phyloP scores from a whole-genome alignment of 2,888 invertebrate genomes.

The Archips xylosteana region DNA sequence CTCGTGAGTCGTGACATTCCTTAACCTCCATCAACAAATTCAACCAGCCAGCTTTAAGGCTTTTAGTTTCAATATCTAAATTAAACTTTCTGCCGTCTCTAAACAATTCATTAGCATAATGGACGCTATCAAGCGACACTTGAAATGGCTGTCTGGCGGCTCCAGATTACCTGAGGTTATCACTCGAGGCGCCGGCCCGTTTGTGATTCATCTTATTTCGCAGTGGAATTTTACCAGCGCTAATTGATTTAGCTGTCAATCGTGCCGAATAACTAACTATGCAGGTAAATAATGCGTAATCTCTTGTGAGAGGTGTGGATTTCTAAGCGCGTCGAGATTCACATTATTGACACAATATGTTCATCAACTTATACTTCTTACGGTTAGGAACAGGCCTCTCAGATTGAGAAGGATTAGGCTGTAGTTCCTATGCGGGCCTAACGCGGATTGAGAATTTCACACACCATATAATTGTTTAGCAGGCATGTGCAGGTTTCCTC shows the following conservation, averaged over 20 bases:
- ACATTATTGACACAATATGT: background rate
- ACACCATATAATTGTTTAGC: no score
- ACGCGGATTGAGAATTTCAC: no score
- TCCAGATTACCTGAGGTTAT: constrained; percentile 35
- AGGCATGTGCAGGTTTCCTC: no score
- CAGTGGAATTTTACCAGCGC: constrained; percentile 32
- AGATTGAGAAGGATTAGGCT: no score
- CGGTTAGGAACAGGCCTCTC: no score
- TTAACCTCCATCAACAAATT: background rate
- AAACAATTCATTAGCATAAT: constrained; percentile 11
- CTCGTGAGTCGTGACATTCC: constrained; percentile 1
- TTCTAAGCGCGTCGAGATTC: background rate
- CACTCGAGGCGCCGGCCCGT: constrained; percentile 9
- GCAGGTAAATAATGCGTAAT: background rate
- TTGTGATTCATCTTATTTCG: constrained; percentile 18
- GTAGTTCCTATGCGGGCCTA: no score
- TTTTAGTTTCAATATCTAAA: background rate
- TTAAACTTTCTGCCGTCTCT: background rate
- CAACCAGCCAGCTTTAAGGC: background rate
- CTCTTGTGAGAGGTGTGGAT: background rate
- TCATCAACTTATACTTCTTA: no score
- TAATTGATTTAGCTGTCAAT: constrained; percentile 21
- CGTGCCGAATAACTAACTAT: constrained; percentile 3
- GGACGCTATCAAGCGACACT: constrained; percentile 10
- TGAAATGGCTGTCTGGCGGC: constrained; percentile 8